Base-by-base conservation (phyloP, 2,797 vertebrate species). In the Eulemur coronatus region DNA sequence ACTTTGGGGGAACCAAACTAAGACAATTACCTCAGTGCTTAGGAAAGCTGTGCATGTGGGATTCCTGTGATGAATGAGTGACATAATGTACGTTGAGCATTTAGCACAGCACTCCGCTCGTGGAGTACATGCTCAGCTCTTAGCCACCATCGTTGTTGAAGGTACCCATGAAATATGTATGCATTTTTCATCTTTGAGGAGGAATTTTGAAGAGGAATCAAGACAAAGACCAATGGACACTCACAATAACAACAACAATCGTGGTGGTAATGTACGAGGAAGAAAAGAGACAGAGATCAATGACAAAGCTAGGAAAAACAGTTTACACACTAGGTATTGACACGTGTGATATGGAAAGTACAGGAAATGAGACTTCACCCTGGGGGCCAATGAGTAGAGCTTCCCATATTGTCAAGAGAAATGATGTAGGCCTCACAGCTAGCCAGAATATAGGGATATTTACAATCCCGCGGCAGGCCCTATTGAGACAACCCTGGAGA, bases 41-140 rank as follows among this genome's bases (percentile, higher is more conserved):
- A 43, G 55, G 22, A 94, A 38, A 52, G 20, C 9, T 13, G 17
- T 73, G 43, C 11, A 28, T 11, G 7, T 28, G 14, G 14, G 15
- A 8, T 61, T 57, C 59, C 38, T 80, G 5, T n/a, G 70, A 89
- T 1, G 33, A 57, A 1, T 8, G 30, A n/a, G 28, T 13, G 6
- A 81, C 50, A 52, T 63, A 12, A 73, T 17, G 2, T 18, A 91
- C 48, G 50, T 10, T 17, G 38, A 50, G 13, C 43, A 28, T 30
- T 76, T 9, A 52, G 48, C 30, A 3, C 17, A n/a, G 57, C 0
- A 3, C 10, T 26, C 17, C 0, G 4, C 10, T 26, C 13, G 1
- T 2, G 65, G 78, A 84, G 22, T 26, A 33, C 70, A 57, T 22
- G 12, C 69, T 81, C 61, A 20, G 24, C 14, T 41, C 0, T 70